Evolutionary conservation across 2,797 vertebrate species (phyloP).

Genomic region (Neostethus bicornis): DNA sequence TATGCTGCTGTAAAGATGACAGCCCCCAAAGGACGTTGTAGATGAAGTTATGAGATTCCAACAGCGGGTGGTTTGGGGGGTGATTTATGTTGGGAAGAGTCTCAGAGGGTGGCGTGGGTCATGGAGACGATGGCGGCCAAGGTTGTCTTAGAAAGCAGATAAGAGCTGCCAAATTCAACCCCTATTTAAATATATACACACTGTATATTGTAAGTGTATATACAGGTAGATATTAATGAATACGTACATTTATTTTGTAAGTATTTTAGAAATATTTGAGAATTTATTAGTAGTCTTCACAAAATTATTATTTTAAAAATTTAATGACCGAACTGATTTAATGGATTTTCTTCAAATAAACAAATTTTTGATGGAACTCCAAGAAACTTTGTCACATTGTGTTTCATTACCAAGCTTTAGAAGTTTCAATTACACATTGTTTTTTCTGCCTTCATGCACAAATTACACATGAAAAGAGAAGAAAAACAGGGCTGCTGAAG

Average conservation of each 20-base stretch:
- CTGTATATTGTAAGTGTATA: too few relatives aligned
- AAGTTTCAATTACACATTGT: constrained; percentile 30
- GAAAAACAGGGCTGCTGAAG: not conserved
- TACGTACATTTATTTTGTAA: too few relatives aligned
- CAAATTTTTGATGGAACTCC: too few relatives aligned
- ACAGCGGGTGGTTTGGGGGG: constrained; percentile 11
- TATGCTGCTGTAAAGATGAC: constrained; percentile 66
- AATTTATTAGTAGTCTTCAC: too few relatives aligned
- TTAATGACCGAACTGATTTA: too few relatives aligned
- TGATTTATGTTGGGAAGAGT: constrained; percentile 66
- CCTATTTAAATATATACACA: constrained; percentile 55
- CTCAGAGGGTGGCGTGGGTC: constrained; percentile 54
- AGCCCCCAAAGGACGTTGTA: constrained; percentile 58
- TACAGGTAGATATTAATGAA: constrained; percentile 46
- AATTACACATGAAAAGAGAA: not conserved
- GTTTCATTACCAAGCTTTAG: constrained; percentile 22
- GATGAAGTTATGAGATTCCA: constrained; percentile 66
- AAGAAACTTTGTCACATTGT: too few relatives aligned
- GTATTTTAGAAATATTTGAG: too few relatives aligned
- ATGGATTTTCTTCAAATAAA: too few relatives aligned
- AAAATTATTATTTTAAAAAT: too few relatives aligned
- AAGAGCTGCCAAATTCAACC: constrained; percentile 61
- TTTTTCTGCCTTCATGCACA: constrained; percentile 1
- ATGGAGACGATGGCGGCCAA: constrained; percentile 63
- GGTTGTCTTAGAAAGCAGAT: constrained; percentile 66